Percentiles rank a stretch among this genome's conserved stretches.
Evolutionary conservation across 1,140 invertebrate species (phyloP).

Genomic region (Drosophila littoralis): DNA sequence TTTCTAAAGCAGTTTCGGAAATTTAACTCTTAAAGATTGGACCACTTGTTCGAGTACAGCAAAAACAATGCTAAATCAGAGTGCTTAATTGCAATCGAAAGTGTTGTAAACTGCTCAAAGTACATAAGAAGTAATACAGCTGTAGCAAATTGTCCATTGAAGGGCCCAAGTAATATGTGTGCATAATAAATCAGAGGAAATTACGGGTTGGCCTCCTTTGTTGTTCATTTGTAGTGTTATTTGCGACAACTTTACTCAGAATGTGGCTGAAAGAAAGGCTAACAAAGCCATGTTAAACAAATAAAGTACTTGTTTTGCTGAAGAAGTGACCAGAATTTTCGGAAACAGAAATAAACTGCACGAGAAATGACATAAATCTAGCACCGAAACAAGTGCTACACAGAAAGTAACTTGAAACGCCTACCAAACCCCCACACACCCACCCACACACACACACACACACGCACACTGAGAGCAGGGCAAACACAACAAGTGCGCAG

Average conservation of each 20-base stretch:
- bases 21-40: too few relatives aligned
- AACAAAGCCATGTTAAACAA: slow-evolving; percentile 72
- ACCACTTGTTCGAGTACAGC: too few relatives aligned
- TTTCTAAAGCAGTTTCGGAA: too few relatives aligned
- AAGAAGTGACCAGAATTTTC: slow-evolving; percentile 28
- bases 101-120: neutral
- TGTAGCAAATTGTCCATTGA: neutral
- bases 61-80: too few relatives aligned
- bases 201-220: slow-evolving; percentile 2
- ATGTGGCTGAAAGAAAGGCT: neutral
- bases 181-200: slow-evolving; percentile 25
- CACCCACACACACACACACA: neutral
- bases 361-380: slow-evolving; percentile 72
- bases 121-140: neutral
- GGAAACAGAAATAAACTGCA: slow-evolving; percentile 43
- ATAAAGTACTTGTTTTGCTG: slow-evolving; percentile 66
- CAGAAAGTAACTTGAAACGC: slow-evolving; percentile 67
- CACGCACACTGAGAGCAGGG: slow-evolving; percentile 1
- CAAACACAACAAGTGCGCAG: slow-evolving; percentile 20
- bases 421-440: slow-evolving; percentile 34
- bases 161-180: slow-evolving; percentile 4
- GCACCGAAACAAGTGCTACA: slow-evolving; percentile 57
- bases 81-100: neutral
- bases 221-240: slow-evolving; percentile 43
- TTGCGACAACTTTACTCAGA: slow-evolving; percentile 46